These are phyloP conservation scores for Wiebesia pumilae DNA, from an alignment of 1,140 invertebrate genomes.

Conservation along the genomic window DNA sequence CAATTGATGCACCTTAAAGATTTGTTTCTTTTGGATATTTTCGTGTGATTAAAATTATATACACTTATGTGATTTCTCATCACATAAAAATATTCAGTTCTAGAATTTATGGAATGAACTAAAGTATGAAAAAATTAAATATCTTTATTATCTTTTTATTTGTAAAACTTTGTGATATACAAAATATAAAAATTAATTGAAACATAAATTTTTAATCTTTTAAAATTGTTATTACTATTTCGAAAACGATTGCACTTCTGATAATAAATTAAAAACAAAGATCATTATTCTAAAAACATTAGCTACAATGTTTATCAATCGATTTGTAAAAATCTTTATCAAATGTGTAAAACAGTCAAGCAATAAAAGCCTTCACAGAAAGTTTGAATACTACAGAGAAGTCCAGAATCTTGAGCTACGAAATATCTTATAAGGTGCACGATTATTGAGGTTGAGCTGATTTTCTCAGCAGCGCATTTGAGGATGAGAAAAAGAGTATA, in stretches of 20 bases:
- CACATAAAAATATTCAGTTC: not conserved
- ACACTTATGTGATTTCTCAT: not conserved
- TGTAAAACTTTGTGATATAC: too few species aligned
- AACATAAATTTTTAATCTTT: too few species aligned
- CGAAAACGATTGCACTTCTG: too few species aligned
- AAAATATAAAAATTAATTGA: too few species aligned
- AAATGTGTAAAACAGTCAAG: too few species aligned
- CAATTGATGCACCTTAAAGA: not conserved
- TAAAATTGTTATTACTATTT: too few species aligned
- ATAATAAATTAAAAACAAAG: too few species aligned
- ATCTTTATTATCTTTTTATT: not conserved
- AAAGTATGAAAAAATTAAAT: not conserved
- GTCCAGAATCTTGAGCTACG: not conserved
- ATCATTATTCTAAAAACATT: too few species aligned
- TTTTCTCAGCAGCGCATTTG: not conserved
- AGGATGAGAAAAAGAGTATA: constrained; percentile 22
- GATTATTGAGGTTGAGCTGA: not conserved
- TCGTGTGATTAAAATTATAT: not conserved
- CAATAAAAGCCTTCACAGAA: too few species aligned
- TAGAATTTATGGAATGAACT: not conserved
- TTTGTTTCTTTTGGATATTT: not conserved
- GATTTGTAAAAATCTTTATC: too few species aligned
- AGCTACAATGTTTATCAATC: too few species aligned
- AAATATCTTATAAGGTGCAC: not conserved
- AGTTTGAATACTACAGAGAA: not conserved